Conservation (phyloP, 2,888 invertebrate genomes). For the Caenorhabditis doughertyi region DNA sequence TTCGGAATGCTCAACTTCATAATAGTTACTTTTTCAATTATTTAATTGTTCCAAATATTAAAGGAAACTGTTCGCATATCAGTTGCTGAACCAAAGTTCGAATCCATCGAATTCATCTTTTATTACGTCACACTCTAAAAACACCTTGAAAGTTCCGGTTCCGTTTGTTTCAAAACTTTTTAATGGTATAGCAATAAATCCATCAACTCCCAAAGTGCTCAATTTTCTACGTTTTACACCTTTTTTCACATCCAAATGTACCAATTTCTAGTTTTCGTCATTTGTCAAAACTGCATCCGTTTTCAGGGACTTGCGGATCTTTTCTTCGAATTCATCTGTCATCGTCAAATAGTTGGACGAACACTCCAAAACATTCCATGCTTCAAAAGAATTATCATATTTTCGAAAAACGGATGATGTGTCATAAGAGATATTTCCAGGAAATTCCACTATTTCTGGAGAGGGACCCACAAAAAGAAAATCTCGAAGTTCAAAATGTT, state of each 20-base stretch:
- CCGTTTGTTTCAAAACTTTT: neutral
- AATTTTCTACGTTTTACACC: neutral
- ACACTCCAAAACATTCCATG: conserved; percentile 30
- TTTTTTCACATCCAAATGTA: neutral
- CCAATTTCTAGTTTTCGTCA: conserved; percentile 3
- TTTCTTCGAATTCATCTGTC: conserved; percentile 26
- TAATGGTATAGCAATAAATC: conserved; percentile 14
- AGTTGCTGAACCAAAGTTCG: no score
- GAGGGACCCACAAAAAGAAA: neutral
- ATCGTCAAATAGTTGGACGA: conserved; percentile 43
- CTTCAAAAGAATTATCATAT: conserved; percentile 38
- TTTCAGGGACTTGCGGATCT: conserved; percentile 12
- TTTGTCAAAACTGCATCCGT: conserved; percentile 2
- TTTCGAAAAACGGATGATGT: conserved; percentile 11
- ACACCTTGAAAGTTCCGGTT: neutral
- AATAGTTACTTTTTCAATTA: no score
- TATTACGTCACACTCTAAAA: no score
- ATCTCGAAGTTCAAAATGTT: neutral
- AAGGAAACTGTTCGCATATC: no score
- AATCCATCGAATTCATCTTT: no score
- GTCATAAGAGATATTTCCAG: no score
- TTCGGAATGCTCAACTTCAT: no score
- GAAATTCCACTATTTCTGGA: neutral
- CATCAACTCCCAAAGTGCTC: conserved; percentile 8
- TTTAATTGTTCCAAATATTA: no score